Conservation (phyloP, 2,113 vertebrate species). For the Buteo buteo region DNA sequence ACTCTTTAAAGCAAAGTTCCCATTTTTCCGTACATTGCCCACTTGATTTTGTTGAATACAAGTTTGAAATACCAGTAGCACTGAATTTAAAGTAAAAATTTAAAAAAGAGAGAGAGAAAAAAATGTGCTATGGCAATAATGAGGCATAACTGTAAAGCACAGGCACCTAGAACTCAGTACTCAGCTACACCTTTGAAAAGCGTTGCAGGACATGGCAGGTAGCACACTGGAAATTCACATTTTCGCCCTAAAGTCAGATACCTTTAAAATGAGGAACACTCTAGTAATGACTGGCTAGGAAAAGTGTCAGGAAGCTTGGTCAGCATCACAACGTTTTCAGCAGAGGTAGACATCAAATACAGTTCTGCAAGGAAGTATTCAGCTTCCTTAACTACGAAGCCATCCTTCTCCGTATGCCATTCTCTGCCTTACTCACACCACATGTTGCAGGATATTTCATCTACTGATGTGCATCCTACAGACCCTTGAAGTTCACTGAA, state of each 20-base stretch:
- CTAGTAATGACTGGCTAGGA: background rate
- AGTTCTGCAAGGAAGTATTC: background rate
- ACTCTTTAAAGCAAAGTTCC: background rate
- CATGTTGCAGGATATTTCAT: background rate
- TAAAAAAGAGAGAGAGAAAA: too few species aligned
- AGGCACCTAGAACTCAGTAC: background rate
- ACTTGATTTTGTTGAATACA: background rate
- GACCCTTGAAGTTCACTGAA: background rate
- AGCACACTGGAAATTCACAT: background rate
- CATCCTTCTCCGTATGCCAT: background rate
- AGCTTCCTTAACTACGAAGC: background rate
- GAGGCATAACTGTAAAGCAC: background rate
- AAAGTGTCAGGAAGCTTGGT: background rate
- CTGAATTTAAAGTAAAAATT: background rate
- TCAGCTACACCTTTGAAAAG: background rate
- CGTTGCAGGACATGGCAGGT: background rate
- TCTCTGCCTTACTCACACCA: background rate
- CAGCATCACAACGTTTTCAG: background rate
- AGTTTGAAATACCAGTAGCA: background rate
- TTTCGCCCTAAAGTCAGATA: background rate
- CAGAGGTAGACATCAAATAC: background rate
- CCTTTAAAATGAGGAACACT: background rate
- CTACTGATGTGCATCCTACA: background rate
- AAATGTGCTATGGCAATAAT: background rate
- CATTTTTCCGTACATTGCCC: background rate